Conservation (phyloP, 2,888 invertebrate species). For the Archips xylosteana region DNA sequence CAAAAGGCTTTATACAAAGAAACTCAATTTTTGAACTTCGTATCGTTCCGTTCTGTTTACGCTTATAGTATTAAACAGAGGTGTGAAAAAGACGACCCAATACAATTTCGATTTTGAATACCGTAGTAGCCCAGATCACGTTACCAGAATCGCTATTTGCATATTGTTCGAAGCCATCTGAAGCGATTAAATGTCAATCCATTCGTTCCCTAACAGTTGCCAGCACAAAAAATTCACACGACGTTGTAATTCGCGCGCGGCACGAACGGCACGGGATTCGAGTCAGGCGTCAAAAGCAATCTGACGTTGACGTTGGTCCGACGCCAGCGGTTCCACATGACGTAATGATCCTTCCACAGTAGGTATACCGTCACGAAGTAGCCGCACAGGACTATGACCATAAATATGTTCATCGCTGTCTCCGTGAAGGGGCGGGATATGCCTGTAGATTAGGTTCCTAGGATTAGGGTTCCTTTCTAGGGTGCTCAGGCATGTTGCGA, state of each 20-base stretch:
- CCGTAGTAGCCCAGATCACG: no score
- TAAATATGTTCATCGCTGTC: slow-evolving; percentile 86
- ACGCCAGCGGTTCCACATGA: slow-evolving; percentile 90
- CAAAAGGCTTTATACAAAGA: no score
- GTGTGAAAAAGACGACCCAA: no score
- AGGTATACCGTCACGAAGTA: slow-evolving; percentile 88
- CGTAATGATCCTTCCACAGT: slow-evolving; percentile 87
- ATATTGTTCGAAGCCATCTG: no score
- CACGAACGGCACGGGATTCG: slow-evolving; percentile 76
- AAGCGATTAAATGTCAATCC: slow-evolving; percentile 20
- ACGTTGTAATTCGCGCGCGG: slow-evolving; percentile 74
- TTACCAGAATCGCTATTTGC: no score
- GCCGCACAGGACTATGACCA: slow-evolving; percentile 87
- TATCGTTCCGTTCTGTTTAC: no score
- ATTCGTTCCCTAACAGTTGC: background rate
- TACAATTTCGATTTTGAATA: no score
- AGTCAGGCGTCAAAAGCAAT: slow-evolving; percentile 83
- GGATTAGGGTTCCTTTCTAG: no score
- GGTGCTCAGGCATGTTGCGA: no score
- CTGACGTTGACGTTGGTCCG: slow-evolving; percentile 87
- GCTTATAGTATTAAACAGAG: no score
- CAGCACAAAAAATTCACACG: slow-evolving; percentile 58
- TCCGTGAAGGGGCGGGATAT: slow-evolving; percentile 86
- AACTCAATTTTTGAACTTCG: no score
- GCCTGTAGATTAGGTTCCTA: slow-evolving; percentile 56